phyloP scores from a whole-genome alignment of 2,888 invertebrate genomes.

The Hoplodrina blanda region DNA sequence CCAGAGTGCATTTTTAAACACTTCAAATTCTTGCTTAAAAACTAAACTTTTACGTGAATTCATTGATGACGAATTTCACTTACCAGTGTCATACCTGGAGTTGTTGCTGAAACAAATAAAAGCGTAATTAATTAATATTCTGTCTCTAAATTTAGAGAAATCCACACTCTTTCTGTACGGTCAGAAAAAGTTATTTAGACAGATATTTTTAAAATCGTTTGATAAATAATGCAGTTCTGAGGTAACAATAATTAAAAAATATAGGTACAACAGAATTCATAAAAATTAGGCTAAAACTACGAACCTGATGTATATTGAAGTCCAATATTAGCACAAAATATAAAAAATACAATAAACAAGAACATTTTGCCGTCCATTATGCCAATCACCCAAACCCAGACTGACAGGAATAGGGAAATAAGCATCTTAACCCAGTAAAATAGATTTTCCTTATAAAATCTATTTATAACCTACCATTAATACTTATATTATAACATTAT shows the following conservation, averaged over 20 bases:
- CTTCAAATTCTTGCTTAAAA: no score
- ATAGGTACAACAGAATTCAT: no score
- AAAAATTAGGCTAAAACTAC: no score
- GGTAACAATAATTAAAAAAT: no score
- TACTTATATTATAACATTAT: no score
- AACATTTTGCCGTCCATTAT: conserved; percentile 25
- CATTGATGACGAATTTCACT: neutral
- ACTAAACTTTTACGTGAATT: no score
- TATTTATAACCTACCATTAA: conserved; percentile 10
- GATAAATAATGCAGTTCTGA: no score
- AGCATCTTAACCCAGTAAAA: neutral
- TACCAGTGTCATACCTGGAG: conserved; percentile 1
- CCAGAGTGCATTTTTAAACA: no score
- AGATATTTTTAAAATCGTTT: no score
- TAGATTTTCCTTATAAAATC: conserved; percentile 19
- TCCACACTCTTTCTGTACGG: no score
- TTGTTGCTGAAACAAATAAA: conserved; percentile 26
- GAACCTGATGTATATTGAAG: conserved; percentile 23
- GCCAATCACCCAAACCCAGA: neutral
- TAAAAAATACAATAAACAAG: neutral
- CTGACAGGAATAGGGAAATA: conserved; percentile 30
- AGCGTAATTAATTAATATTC: neutral
- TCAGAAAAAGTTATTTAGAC: no score
- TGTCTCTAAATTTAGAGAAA: neutral
- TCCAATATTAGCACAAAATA: conserved; percentile 20